phyloP scores from a whole-genome alignment of 2,113 vertebrate species.

The Chloebia gouldiae region DNA sequence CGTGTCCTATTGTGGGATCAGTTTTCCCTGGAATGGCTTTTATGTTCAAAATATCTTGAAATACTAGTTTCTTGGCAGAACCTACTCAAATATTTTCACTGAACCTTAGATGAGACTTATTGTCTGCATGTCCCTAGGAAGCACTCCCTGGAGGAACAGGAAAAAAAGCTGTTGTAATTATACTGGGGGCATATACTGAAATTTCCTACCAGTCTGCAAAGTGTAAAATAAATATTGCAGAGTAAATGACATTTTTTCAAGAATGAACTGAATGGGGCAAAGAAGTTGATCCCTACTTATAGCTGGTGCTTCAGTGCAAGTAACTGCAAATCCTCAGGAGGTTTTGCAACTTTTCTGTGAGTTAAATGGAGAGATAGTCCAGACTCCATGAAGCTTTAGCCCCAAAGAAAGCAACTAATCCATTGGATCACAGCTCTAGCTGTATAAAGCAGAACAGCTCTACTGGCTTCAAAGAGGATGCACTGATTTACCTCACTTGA shows the following conservation, averaged over 20 bases:
- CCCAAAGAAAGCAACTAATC: neutral
- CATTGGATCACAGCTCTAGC: neutral
- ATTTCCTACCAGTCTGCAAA: neutral
- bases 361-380: neutral
- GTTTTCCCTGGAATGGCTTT: constrained; percentile 39
- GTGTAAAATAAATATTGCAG: neutral
- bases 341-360: neutral
- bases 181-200: neutral
- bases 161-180: neutral
- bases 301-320: neutral
- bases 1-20: constrained; percentile 47
- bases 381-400: neutral
- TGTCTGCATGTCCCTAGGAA: constrained; percentile 48
- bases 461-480: neutral
- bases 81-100: constrained; percentile 52
- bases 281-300: neutral
- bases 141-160: neutral
- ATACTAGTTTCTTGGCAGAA: constrained; percentile 53
- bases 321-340: neutral
- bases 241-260: neutral
- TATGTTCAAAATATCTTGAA: constrained; percentile 64
- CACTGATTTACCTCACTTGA: neutral
- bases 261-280: neutral
- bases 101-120: constrained; percentile 53
- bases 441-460: neutral